Base-by-base conservation (phyloP, 2,113 vertebrate genomes). In the Serinus canaria region DNA sequence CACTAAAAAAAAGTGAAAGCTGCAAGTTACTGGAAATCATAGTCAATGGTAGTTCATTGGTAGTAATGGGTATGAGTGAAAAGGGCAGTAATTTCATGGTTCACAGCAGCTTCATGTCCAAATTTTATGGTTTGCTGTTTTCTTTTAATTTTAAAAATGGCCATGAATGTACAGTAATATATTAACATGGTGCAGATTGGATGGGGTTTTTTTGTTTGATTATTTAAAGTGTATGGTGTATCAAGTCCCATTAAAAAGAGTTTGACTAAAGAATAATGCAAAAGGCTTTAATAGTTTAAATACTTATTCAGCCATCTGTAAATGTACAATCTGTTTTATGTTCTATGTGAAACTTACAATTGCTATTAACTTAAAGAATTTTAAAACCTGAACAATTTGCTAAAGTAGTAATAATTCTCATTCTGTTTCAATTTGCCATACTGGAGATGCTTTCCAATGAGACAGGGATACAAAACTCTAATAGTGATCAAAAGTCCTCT, bases 281-380 rank as follows among this genome's bases (percentile, higher is more conserved):
- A 97, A 97, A 97, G 66, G 43, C 43, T 97, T 97, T 97, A 97
- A 92, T 97, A 83, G 63, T 94, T 95, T 86, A 96, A 95, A 95
- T 90, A 91, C 24, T 87, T 18, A 55, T 89, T 83, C 81, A 90
- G 73, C 43, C 59, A 64, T 44, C 69, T 44, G 63, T 56, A 90
- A 74, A 90, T 21, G 44, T 67, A 94, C 79, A 91, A 80, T 84
- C 53, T 89, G 41, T 25, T 89, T 80, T 55, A 52, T 83, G 62
- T 41, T 92, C 49, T 73, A 19, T 20, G 39, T 50, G 73, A 92
- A 62, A 94, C 46, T 72, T 67, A 66, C 7, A 53, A n/a, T 49
- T 73, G 18, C 53, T 83, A 74, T 59, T 55, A 94, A 94, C 41
- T 50, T 41, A 79, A 92, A 30, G 39, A 46, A 60, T 91, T 95